phyloP scores from a whole-genome alignment of 2,888 invertebrate species.

The Rhopalosiphum nymphaeae region DNA sequence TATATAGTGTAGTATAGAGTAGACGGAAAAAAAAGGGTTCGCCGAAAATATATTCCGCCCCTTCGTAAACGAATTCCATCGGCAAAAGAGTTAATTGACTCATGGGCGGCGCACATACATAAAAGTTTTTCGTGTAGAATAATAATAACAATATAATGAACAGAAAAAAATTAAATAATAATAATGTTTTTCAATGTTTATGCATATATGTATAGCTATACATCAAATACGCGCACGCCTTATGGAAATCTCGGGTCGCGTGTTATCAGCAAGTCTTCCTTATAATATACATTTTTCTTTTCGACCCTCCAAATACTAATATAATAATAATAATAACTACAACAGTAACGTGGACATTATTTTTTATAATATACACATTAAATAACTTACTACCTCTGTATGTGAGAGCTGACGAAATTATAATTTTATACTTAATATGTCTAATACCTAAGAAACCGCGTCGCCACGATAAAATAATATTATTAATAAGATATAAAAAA shows the following conservation, averaged over 20 bases:
- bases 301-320: conserved; percentile 11
- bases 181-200: conserved; percentile 53
- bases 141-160: conserved; percentile 44
- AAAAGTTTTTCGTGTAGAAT: conserved; percentile 55
- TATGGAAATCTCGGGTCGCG: not conserved
- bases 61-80: conserved; percentile 63
- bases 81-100: conserved; percentile 64
- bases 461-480: not conserved
- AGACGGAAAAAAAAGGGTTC: conserved; percentile 48
- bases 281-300: conserved; percentile 12
- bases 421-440: not conserved
- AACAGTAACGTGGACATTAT: not conserved
- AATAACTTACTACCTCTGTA: not conserved
- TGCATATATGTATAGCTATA: conserved; percentile 22
- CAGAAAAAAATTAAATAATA: conserved; percentile 16
- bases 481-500: not conserved
- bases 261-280: conserved; percentile 22
- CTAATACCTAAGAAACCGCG: not conserved
- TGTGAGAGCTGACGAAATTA: not conserved
- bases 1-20: not conserved
- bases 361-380: not conserved
- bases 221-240: not conserved
- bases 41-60: conserved; percentile 64
- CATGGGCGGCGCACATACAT: conserved; percentile 55
- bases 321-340: not conserved